Conservation (phyloP, 2,797 vertebrate genomes). For the Mycteria americana region DNA sequence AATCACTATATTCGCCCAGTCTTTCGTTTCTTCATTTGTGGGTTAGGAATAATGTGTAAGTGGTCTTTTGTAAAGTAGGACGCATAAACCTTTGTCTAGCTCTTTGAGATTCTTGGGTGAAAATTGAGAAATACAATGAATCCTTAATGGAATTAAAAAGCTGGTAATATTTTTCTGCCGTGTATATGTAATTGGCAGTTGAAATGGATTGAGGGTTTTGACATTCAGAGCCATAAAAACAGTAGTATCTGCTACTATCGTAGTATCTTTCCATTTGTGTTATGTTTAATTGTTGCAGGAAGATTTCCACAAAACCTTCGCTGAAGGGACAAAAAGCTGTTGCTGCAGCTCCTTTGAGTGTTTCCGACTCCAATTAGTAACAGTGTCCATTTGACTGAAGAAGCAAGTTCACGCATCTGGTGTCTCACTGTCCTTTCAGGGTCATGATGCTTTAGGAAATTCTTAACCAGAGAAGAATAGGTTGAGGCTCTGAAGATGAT, state of each 20-base stretch:
- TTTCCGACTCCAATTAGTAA: neutral
- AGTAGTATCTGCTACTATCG: neutral
- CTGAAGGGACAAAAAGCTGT: neutral
- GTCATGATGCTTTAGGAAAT: neutral
- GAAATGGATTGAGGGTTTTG: neutral
- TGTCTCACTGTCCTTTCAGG: neutral
- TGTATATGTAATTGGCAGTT: fast-evolving
- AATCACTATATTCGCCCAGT: neutral
- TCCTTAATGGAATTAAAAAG: neutral
- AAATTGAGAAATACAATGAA: neutral
- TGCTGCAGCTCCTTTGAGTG: neutral
- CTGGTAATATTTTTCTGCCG: neutral
- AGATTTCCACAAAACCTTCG: neutral
- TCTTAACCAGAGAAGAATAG: neutral
- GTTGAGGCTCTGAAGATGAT: neutral
- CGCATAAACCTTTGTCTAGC: neutral
- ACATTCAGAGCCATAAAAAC: neutral
- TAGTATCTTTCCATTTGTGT: neutral
- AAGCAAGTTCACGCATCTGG: neutral
- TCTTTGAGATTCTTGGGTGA: neutral
- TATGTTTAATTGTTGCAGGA: neutral
- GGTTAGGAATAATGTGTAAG: neutral
- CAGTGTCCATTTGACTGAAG: neutral
- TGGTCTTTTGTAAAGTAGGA: neutral
- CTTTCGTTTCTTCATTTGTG: neutral